Percentiles rank a stretch among this genome's conserved stretches.
Conservation (phyloP, 1,140 invertebrate genomes). For the Diabrotica virgifera region DNA sequence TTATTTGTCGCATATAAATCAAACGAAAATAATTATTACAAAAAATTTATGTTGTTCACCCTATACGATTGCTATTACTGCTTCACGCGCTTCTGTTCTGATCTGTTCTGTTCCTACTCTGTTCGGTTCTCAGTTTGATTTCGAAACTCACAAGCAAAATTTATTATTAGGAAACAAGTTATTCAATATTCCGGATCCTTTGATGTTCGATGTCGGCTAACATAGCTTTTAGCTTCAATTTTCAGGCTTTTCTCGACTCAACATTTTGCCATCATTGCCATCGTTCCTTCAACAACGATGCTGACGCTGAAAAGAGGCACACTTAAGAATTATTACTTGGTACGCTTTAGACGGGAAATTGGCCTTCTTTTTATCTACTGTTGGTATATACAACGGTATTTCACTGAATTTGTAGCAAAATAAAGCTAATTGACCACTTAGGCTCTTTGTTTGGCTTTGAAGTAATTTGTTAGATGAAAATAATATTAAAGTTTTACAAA, state of each 20-base stretch:
- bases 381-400: no score
- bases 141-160: slow-evolving; percentile 36
- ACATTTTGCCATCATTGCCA: background rate
- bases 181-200: slow-evolving; percentile 42
- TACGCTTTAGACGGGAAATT: background rate
- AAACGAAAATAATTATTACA: no score
- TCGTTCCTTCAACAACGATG: slow-evolving; percentile 5
- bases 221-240: slow-evolving; percentile 29
- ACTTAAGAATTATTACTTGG: background rate
- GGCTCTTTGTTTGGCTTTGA: no score
- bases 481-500: no score
- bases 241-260: slow-evolving; percentile 8
- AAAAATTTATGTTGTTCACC: background rate
- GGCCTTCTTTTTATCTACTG: no score
- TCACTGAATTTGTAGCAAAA: no score
- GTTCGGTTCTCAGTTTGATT: slow-evolving; percentile 35
- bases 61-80: background rate
- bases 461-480: no score
- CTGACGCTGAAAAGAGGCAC: background rate
- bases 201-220: slow-evolving; percentile 38
- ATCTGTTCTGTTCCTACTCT: slow-evolving; percentile 17
- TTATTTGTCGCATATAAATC: no score
- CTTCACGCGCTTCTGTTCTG: background rate
- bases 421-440: no score
- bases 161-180: slow-evolving; percentile 47